Percentiles rank a stretch among this genome's conserved stretches.
Conservation (phyloP, 2,113 vertebrate genomes). For the Edolisoma coerulescens region DNA sequence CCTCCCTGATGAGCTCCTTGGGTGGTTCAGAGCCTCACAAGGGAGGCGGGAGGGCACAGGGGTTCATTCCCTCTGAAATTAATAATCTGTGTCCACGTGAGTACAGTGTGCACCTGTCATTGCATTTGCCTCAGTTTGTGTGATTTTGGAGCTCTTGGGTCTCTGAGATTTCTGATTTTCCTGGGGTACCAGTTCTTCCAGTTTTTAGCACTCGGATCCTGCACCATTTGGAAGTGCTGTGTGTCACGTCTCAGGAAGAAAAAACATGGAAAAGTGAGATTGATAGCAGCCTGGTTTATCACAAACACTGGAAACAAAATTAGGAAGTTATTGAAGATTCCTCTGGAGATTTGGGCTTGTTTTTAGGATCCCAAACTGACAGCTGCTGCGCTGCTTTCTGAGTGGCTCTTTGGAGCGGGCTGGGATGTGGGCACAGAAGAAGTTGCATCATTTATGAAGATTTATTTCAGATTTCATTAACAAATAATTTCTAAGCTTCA, state of each 20-base stretch:
- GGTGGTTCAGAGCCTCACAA: neutral
- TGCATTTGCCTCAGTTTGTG: neutral
- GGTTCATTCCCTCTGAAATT: neutral
- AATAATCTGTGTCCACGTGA: fast-evolving
- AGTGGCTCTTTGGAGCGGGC: neutral
- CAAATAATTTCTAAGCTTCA: neutral
- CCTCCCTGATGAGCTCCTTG: fast-evolving
- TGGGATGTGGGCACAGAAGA: neutral
- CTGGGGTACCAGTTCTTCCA: neutral
- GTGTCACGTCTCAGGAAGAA: conserved; percentile 14
- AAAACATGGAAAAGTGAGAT: neutral
- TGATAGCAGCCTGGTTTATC: conserved; percentile 44
- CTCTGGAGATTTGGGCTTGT: conserved; percentile 7
- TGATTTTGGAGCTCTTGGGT: neutral
- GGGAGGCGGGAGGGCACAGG: neutral
- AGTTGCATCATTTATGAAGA: conserved; percentile 20
- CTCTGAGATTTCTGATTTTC: neutral
- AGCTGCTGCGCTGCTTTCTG: conserved; percentile 19
- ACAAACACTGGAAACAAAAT: conserved; percentile 42
- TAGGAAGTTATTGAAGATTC: conserved; percentile 43
- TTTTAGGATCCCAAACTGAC: conserved; percentile 29
- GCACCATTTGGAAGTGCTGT: neutral
- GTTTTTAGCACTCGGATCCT: neutral
- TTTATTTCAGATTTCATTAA: conserved; percentile 48
- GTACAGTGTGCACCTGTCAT: fast-evolving